Percentiles rank a stretch among this genome's conserved stretches.
Evolutionary conservation across 2,797 vertebrate species (phyloP).

Genomic region (Brachyalestes nurse): DNA sequence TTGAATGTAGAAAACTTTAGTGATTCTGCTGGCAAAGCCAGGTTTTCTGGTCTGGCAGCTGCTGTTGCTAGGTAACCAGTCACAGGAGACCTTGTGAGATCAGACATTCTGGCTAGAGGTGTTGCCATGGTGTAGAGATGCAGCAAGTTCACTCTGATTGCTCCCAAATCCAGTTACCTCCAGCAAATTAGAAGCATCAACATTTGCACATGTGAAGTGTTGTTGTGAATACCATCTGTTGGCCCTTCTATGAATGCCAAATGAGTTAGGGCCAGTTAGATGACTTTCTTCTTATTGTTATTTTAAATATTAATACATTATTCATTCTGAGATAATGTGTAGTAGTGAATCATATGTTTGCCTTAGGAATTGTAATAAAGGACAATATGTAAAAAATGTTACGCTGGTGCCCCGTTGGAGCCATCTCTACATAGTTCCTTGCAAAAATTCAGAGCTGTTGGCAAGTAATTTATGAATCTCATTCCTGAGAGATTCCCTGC

Average conservation of each 20-base stretch:
- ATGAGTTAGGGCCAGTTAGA: not conserved
- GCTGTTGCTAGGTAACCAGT: slow-evolving; percentile 77
- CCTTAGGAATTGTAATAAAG: not conserved
- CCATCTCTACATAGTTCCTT: not conserved
- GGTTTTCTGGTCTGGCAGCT: slow-evolving; percentile 62
- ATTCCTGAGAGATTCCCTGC: slow-evolving; percentile 7
- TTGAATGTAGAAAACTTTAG: slow-evolving; percentile 63
- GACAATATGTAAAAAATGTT: not conserved
- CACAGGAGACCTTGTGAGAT: slow-evolving; percentile 58
- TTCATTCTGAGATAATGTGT: not conserved
- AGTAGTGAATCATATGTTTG: not conserved
- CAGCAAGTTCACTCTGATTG: slow-evolving; percentile 59
- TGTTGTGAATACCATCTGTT: not conserved
- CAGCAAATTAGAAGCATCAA: not conserved
- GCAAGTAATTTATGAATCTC: not conserved
- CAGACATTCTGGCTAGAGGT: slow-evolving; percentile 56
- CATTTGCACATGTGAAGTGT: not conserved
- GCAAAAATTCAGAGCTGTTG: not conserved
- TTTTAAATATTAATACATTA: too few species aligned
- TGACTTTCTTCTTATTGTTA: not conserved
- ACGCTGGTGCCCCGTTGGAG: not conserved
- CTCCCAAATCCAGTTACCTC: slow-evolving; percentile 24
- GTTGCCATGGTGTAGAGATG: slow-evolving; percentile 56
- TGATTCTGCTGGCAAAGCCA: slow-evolving; percentile 57
- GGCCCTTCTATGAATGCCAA: not conserved